Percentiles rank a stretch among this genome's conserved stretches.
phyloP scores from a whole-genome alignment of 2,888 invertebrate species.

The Prenolepis imparis region DNA sequence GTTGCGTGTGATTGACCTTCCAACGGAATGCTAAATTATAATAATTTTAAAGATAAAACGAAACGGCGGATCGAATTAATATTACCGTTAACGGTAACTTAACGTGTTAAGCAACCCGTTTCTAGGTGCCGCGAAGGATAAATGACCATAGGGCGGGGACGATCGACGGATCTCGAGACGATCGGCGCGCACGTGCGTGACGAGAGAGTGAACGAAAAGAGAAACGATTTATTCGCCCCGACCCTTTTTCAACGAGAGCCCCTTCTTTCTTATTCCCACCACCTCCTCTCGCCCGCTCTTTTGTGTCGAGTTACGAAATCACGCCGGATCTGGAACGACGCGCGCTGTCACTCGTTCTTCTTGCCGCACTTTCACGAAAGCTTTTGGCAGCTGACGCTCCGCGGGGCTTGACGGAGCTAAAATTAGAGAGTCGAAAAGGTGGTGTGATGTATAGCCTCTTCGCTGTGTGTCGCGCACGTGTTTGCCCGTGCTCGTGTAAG shows the following conservation, averaged over 20 bases:
- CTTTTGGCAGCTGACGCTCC: conserved; percentile 55
- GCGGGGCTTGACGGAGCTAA: conserved; percentile 70
- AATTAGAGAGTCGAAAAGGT: conserved; percentile 72
- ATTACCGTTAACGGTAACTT: background rate
- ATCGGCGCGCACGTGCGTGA: conserved; percentile 63
- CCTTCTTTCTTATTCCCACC: conserved; percentile 8
- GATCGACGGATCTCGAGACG: conserved; percentile 52
- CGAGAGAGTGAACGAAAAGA: conserved; percentile 6
- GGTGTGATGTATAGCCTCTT: conserved; percentile 71
- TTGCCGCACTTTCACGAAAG: conserved; percentile 48
- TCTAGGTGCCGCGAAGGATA: conserved; percentile 27
- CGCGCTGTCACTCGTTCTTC: conserved; percentile 38
- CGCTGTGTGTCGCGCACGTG: conserved; percentile 71
- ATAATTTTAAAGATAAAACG: background rate
- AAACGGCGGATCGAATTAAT: background rate
- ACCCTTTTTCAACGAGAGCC: conserved; percentile 3
- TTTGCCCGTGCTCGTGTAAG: conserved; percentile 62
- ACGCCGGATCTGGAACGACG: conserved; percentile 45
- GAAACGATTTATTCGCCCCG: conserved; percentile 17
- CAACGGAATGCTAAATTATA: background rate
- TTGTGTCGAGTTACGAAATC: conserved; percentile 52
- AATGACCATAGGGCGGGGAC: conserved; percentile 39
- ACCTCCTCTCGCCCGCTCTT: background rate
- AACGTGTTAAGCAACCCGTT: background rate
- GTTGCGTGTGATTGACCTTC: background rate